Base-by-base conservation (phyloP, 1,140 invertebrate genomes). In the Zaprionus vittiger region DNA sequence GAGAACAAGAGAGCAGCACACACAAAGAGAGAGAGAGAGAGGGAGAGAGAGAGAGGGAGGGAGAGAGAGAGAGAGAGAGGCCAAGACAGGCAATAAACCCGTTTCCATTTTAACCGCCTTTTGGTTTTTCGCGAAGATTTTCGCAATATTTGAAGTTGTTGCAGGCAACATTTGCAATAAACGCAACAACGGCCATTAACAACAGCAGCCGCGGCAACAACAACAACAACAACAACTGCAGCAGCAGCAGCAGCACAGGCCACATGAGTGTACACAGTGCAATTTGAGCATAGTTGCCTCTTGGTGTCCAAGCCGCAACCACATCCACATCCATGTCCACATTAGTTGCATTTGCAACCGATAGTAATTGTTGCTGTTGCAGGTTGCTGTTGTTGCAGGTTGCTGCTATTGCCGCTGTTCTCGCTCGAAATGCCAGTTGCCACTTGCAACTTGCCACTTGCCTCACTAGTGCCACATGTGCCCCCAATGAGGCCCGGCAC, bases 101-200 rank as follows among this genome's bases (percentile, higher is more conserved):
- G 83, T 87, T 87, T 83, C 70, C 60, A 52, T 71, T 75, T 80
- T 67, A 72, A 73, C 54, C 71, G 70, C 68, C 72, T 89, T 83
- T 91, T 81, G 79, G 77, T 47, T 83, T 91, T 91, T 81, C 67
- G 73, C 74, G 73, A 70, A 91, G 73, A 79, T 87, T 91, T 91
- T 83, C 80, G 81, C 87, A 91, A 91, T 83, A 75, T 89, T 80
- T 89, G 80, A 77, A 79, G 77, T 76, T 75, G 75, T 72, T 81
- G 73, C 81, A 77, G 75, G 74, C 78, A 61, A 85, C 26, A 87
- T 80, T 79, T 77, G 84, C 77, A 89, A 89, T 75, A 83, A 82
- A 80, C 83, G 82, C 79, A 82, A 79, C 74, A 62, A 41, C 84
- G 78, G 89, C 83, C 80, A 83, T 67, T 56, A 73, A 65, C 68